Conservation (phyloP, 2,797 vertebrate species). For the Typhlichthys subterraneus region DNA sequence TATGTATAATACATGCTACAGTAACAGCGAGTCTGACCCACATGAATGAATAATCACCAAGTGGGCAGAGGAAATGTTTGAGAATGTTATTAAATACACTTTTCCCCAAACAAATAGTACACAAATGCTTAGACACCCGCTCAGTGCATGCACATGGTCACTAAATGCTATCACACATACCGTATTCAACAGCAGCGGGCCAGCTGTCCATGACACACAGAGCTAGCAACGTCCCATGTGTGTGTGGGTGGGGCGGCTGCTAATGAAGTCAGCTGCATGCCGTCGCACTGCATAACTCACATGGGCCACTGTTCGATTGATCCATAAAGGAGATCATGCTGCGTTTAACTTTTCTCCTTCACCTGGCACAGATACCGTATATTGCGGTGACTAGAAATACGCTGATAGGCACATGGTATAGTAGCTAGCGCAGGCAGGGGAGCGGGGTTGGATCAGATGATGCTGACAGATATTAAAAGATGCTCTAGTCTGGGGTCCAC, state of each 20-base stretch:
- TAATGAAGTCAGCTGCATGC: slow-evolving; percentile 72
- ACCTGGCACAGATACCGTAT: slow-evolving; percentile 50
- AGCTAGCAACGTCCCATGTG: slow-evolving; percentile 34
- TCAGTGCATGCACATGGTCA: too few species aligned
- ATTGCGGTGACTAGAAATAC: slow-evolving; percentile 61
- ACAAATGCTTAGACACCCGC: too few species aligned
- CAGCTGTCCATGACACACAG: slow-evolving; percentile 50
- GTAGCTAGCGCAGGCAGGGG: slow-evolving; percentile 15
- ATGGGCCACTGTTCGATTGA: slow-evolving; percentile 51
- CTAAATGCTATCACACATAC: too few species aligned
- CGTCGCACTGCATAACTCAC: slow-evolving; percentile 71
- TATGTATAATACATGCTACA: too few species aligned
- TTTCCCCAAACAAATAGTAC: too few species aligned
- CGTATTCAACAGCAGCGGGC: slow-evolving; percentile 42
- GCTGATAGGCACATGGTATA: slow-evolving; percentile 35
- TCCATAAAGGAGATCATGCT: slow-evolving; percentile 47
- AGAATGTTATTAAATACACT: too few species aligned
- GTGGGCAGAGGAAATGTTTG: too few species aligned
- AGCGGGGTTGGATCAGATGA: slow-evolving; percentile 63
- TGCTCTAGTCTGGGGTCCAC: slow-evolving; percentile 47
- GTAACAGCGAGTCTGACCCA: too few species aligned
- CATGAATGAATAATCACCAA: too few species aligned
- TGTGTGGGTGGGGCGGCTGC: slow-evolving; percentile 55
- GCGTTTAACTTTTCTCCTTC: slow-evolving; percentile 43
- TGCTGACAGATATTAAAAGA: slow-evolving; percentile 59